phyloP scores from a whole-genome alignment of 2,797 vertebrate species.

The Parotocinclus haroldoi region DNA sequence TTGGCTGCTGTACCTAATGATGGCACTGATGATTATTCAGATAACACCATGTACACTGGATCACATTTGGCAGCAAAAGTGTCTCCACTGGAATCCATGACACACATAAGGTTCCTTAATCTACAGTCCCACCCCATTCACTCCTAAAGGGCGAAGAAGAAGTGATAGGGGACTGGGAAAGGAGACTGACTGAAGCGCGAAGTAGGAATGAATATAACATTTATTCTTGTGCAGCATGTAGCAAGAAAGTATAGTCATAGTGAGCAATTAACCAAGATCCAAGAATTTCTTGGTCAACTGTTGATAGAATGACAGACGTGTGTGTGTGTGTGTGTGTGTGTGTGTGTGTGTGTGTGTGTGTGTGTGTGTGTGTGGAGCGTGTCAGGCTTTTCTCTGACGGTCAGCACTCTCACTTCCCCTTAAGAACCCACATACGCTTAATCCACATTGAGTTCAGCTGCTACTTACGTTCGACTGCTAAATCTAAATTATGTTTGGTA shows the following conservation, averaged over 20 bases:
- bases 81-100: neutral
- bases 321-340: constrained; percentile 12
- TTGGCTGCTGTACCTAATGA: too few species aligned
- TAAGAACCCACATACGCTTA: neutral
- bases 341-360: constrained; percentile 1
- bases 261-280: constrained; percentile 3
- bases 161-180: too few species aligned
- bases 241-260: neutral
- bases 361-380: constrained; percentile 9
- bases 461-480: too few species aligned
- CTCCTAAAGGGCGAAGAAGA: too few species aligned
- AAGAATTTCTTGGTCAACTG: neutral
- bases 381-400: constrained; percentile 4
- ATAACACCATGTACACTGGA: too few species aligned
- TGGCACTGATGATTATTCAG: too few species aligned
- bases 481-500: too few species aligned
- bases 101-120: neutral
- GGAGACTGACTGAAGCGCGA: too few species aligned
- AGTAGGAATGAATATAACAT: too few species aligned
- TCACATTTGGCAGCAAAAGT: too few species aligned
- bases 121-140: too few species aligned
- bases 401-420: constrained; percentile 4
- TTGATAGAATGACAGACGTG: neutral
- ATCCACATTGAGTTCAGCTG: too few species aligned
- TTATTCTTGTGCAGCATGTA: neutral